A percentile compares a stretch with the other conserved stretches of the same genome.
These are phyloP conservation scores for Hemichromis elongatus DNA, from an alignment of 2,113 vertebrate species.

Conservation along the genomic window DNA sequence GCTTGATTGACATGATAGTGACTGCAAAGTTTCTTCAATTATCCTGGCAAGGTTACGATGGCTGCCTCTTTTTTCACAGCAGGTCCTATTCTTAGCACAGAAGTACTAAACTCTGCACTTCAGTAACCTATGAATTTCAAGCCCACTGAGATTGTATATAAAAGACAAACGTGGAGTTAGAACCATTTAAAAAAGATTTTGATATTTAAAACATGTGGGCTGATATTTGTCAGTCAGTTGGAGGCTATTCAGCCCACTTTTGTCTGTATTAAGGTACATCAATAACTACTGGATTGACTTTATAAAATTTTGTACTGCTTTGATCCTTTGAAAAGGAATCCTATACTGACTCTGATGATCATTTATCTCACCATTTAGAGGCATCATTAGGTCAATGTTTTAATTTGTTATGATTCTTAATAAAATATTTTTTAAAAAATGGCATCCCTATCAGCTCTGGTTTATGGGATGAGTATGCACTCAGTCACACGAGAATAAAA, in stretches of 20 bases:
- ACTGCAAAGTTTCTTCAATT: slow-evolving; percentile 64
- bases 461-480: not conserved
- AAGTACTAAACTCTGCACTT: not conserved
- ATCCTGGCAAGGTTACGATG: slow-evolving; percentile 59
- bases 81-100: slow-evolving; percentile 24
- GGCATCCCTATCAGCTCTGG: not conserved
- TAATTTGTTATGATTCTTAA: not conserved
- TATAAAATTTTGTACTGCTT: not conserved
- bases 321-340: not conserved
- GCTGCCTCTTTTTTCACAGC: slow-evolving; percentile 40
- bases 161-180: not conserved
- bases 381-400: not conserved
- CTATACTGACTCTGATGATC: not conserved
- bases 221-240: not conserved
- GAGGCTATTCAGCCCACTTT: not conserved
- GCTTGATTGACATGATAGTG: slow-evolving; percentile 55
- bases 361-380: not conserved
- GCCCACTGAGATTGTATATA: not conserved
- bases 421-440: not conserved
- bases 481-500: not conserved
- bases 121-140: slow-evolving; percentile 21
- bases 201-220: not conserved
- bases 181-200: not conserved
- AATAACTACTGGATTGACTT: not conserved
- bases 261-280: not conserved